Percentiles rank a stretch among this genome's conserved stretches.
phyloP scores from a whole-genome alignment of 2,113 vertebrate genomes.

The Chaenogobius annularis region DNA sequence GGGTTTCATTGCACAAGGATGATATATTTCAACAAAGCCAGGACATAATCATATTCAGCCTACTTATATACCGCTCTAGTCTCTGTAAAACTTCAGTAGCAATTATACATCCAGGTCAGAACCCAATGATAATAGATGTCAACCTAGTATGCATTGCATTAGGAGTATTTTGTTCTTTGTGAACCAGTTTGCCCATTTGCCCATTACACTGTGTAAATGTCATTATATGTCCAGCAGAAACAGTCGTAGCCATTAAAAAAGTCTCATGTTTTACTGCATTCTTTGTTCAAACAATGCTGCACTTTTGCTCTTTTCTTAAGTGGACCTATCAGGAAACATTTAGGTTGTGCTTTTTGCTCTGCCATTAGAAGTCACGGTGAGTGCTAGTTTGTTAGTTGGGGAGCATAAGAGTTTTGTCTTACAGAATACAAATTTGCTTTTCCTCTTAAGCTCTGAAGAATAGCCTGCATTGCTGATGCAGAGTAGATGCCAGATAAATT shows the following conservation, averaged over 20 bases:
- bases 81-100: constrained; percentile 54
- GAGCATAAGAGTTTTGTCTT: constrained; percentile 61
- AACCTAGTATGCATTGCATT: constrained; percentile 55
- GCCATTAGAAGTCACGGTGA: constrained; percentile 55
- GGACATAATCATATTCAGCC: constrained; percentile 32
- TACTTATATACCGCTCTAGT: constrained; percentile 45
- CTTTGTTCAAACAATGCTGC: constrained; percentile 50
- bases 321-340: constrained; percentile 61
- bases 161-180: constrained; percentile 50
- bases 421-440: constrained; percentile 63
- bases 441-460: constrained; percentile 56
- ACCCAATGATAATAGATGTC: constrained; percentile 57
- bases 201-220: constrained; percentile 53
- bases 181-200: constrained; percentile 42
- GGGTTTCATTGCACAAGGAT: constrained; percentile 37
- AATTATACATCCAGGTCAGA: constrained; percentile 54
- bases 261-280: constrained; percentile 56
- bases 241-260: constrained; percentile 68
- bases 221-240: constrained; percentile 59
- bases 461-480: constrained; percentile 60
- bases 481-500: constrained; percentile 61
- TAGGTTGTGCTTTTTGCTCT: constrained; percentile 28
- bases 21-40: constrained; percentile 38
- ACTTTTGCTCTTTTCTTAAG: constrained; percentile 48
- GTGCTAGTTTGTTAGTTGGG: constrained; percentile 61